Percentiles rank a stretch among this genome's conserved stretches.
phyloP scores from a whole-genome alignment of 1,140 invertebrate species.

The Diprion similis region DNA sequence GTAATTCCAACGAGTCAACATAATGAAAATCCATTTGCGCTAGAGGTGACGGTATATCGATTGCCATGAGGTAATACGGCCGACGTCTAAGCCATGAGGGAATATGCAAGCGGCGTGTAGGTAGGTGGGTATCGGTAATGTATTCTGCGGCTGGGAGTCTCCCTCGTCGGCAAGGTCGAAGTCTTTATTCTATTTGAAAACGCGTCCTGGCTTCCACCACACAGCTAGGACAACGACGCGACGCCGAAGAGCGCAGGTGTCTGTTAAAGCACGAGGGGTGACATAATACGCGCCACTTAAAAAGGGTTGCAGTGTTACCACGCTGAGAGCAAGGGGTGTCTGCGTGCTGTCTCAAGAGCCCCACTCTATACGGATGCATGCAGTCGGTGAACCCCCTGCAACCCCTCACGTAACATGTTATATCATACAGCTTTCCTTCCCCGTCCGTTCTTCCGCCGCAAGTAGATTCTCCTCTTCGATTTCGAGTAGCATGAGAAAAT shows the following conservation, averaged over 20 bases:
- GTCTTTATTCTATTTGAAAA: not conserved
- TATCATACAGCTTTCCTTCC: not conserved
- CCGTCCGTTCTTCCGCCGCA: not conserved
- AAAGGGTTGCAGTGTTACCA: constrained; percentile 2
- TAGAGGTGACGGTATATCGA: too few species aligned
- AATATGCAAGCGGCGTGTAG: too few species aligned
- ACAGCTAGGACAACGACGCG: not conserved
- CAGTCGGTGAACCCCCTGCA: not conserved
- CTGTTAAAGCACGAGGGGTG: constrained; percentile 2
- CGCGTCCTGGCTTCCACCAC: not conserved
- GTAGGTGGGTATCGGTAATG: too few species aligned
- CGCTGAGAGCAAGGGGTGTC: not conserved
- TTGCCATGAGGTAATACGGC: too few species aligned
- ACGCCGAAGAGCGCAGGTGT: not conserved
- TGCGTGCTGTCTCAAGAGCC: not conserved
- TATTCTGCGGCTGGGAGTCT: not conserved
- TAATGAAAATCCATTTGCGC: too few species aligned
- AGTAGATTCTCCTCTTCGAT: not conserved
- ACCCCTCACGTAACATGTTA: too few species aligned
- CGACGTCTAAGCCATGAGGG: too few species aligned
- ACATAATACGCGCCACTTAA: constrained; percentile 5
- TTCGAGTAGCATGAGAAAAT: too few species aligned
- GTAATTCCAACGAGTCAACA: too few species aligned
- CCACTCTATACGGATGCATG: not conserved
- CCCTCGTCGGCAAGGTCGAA: not conserved